Base-by-base conservation (phyloP, 2,888 invertebrate genomes). In the Hetaerina titia region DNA sequence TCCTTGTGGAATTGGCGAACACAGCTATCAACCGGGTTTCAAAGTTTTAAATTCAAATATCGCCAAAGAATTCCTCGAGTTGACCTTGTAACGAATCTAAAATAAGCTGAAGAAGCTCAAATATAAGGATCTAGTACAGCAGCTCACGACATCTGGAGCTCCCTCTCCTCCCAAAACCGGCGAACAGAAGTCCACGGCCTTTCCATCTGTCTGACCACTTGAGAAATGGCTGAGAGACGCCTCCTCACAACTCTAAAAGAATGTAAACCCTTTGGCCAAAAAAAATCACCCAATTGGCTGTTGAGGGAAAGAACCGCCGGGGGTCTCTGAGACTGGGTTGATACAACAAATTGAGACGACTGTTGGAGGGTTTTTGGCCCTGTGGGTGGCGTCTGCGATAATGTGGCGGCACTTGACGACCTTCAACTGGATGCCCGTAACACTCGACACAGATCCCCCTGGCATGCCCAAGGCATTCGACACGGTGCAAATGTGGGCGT, bases 291-390 rank as follows among this genome's bases (percentile, higher is more conserved):
- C n/a, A n/a, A n/a, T 64, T 17, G 13, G 64, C 11, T n/a, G n/a
- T n/a, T n/a, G n/a, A n/a, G n/a, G n/a, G n/a, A n/a, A n/a, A 96
- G 0, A 25, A 88, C 58, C 22, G 64, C 13, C 64, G 81, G 81
- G 25, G n/a, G n/a, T n/a, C n/a, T n/a, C n/a, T n/a, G n/a, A n/a
- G n/a, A n/a, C n/a, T n/a, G n/a, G n/a, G n/a, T n/a, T n/a, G n/a
- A n/a, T n/a, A n/a, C n/a, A n/a, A n/a, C n/a, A n/a, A n/a, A n/a
- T n/a, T n/a, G n/a, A n/a, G 81, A 81, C 25, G 22, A n/a, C 8
- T 8, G 81, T 19, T 25, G 25, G 22, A 13, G 81, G 81, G n/a
- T 25, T 19, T 81, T 81, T 81, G 81, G 81, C 81, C 81, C 81
- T 15, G n/a, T n/a, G 81, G n/a, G 25, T n/a, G 81, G 81, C n/a